phyloP scores from a whole-genome alignment of 2,888 invertebrate genomes.

The Meteorus colon region DNA sequence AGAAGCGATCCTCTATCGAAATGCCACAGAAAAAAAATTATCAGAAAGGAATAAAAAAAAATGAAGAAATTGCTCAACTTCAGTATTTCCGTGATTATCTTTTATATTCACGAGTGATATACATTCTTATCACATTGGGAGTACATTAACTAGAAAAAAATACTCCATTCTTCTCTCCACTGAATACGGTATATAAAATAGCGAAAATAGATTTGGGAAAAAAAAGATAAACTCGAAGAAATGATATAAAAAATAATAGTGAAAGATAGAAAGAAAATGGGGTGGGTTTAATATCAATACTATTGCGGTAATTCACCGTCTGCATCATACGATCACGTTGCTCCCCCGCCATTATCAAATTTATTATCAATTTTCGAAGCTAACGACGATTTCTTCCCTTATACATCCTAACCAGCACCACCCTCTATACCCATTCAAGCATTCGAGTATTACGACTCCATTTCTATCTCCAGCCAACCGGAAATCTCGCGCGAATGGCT shows the following conservation, averaged over 20 bases:
- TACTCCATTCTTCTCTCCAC: neutral
- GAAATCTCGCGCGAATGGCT: constrained; percentile 72
- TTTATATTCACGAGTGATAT: neutral
- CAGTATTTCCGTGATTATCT: constrained; percentile 12
- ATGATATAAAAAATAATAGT: constrained; percentile 8
- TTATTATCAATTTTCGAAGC: constrained; percentile 71
- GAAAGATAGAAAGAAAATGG: constrained; percentile 35
- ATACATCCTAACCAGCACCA: neutral
- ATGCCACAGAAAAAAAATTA: constrained; percentile 19
- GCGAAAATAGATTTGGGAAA: constrained; percentile 27
- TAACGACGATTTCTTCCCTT: constrained; percentile 67
- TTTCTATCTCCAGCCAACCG: constrained; percentile 69
- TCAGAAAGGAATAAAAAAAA: neutral
- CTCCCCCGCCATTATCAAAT: constrained; percentile 64
- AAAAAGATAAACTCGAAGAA: constrained; percentile 23
- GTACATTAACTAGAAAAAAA: neutral
- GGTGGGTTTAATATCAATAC: constrained; percentile 60
- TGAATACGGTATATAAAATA: neutral
- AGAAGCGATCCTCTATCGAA: neutral
- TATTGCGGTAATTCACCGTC: constrained; percentile 58
- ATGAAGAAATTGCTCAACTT: constrained; percentile 15
- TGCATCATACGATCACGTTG: constrained; percentile 25
- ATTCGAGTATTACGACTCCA: constrained; percentile 59
- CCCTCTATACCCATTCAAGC: constrained; percentile 24
- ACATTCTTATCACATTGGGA: constrained; percentile 19